These are phyloP conservation scores for Antigone vipio DNA, from an alignment of 2,113 vertebrate genomes.

Conservation along the genomic window DNA sequence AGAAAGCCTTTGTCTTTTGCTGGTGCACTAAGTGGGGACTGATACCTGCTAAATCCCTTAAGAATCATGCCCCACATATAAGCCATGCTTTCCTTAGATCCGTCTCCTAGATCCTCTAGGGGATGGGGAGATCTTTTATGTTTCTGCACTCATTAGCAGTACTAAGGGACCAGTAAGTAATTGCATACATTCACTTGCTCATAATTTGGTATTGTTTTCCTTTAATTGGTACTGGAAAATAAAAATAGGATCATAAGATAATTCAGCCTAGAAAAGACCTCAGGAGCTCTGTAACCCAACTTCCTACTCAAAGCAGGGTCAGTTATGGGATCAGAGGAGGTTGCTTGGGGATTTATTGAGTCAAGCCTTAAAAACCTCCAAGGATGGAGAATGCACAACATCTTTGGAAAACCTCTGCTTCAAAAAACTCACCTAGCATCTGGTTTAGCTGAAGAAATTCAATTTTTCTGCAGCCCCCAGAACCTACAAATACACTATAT, in stretches of 20 bases:
- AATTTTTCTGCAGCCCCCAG: fast-evolving
- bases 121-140: background rate
- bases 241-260: background rate
- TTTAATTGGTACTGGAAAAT: background rate
- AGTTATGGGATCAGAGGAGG: background rate
- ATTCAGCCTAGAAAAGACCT: background rate
- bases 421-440: background rate
- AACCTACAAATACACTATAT: background rate
- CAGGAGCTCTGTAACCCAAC: background rate
- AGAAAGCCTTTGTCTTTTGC: background rate
- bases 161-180: background rate
- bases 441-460: background rate
- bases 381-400: background rate
- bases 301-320: background rate
- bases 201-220: background rate
- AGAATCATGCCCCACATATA: background rate
- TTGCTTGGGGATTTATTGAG: background rate
- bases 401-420: background rate
- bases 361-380: background rate
- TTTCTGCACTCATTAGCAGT: background rate
- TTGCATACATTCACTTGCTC: background rate
- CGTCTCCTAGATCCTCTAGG: background rate
- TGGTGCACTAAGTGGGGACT: background rate
- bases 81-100: background rate
- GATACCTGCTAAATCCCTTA: background rate